Evolutionary conservation across 1,140 invertebrate species (phyloP), one percentile per base, ranked within the genome.

Genomic region (Belonocnema kinseyi): DNA sequence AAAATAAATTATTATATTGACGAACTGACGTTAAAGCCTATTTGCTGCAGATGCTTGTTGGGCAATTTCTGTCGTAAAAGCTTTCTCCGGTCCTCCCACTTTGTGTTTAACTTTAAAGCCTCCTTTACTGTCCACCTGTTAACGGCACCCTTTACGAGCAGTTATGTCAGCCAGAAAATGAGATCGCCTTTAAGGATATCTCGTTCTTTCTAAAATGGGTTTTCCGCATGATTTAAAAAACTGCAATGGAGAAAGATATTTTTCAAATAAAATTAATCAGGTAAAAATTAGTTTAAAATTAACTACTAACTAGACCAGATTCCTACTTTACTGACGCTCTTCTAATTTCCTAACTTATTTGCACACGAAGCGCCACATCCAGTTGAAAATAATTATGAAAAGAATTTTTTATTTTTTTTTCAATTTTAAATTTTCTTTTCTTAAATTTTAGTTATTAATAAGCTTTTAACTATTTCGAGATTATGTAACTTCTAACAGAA

Each of bases 31-130:
- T 66, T 26, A 40, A 33, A 66, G 61, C 26, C 61, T 66, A 66
- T 66, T 66, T 33, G 21, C 12, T 40, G 26, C 61, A 66, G 26
- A 66, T 66, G 61, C 33, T 66, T 46, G 61, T 66, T 66, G 61
- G n/a, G n/a, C 26, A 66, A 40, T 66, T 66, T 66, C 61, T 66
- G 33, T 40, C 26, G 61, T 40, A 76, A 82, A 70, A 77, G 77
- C 75, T 50, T 75, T 26, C 70, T 73, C 70, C 40, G 46, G 33
- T 26, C 61, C 74, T 26, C 61, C 46, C 26, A 16, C 17, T 66
- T 75, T 17, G 14, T 50, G 33, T 66, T 58, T 52, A 46, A 40
- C 58, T 61, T 51, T 70, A 66, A 33, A 40, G 33, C 50, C 19
- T 46, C 66, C 52, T 51, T 75, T 52, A 66, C 40, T 52, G 17